A percentile compares a stretch with the other conserved stretches of the same genome.
Evolutionary conservation across 2,113 vertebrate genomes (phyloP).

Genomic region (Plestiodon gilberti): DNA sequence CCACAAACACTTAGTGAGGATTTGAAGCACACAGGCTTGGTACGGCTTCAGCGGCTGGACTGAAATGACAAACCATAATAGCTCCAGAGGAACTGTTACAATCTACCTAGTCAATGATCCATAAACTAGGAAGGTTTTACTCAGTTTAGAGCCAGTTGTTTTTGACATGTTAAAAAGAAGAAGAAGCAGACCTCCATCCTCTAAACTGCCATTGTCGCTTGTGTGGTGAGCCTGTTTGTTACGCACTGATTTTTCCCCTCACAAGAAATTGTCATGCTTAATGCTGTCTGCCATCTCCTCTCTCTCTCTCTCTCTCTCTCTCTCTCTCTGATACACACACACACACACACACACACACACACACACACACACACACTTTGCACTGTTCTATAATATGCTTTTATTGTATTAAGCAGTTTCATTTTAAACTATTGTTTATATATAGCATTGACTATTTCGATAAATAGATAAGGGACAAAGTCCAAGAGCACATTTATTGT

Average conservation of each 20-base stretch:
- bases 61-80: slow-evolving; percentile 57
- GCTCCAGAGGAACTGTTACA: slow-evolving; percentile 46
- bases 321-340: too few species aligned
- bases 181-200: background rate
- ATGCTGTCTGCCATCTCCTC: background rate
- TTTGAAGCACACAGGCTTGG: slow-evolving; percentile 36
- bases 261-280: background rate
- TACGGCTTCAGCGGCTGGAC: slow-evolving; percentile 32
- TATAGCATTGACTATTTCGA: background rate
- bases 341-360: background rate
- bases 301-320: background rate
- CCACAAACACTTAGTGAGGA: slow-evolving; percentile 22
- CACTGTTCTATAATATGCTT: background rate
- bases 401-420: background rate
- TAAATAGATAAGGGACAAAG: background rate
- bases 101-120: slow-evolving; percentile 62
- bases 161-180: slow-evolving; percentile 56
- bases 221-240: slow-evolving; percentile 34
- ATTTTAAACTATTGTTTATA: background rate
- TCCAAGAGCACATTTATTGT: background rate
- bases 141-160: slow-evolving; percentile 53
- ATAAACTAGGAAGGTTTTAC: slow-evolving; percentile 60
- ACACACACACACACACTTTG: background rate
- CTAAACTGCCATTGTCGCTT: background rate
- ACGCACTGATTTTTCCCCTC: slow-evolving; percentile 23